phyloP scores from a whole-genome alignment of 2,797 vertebrate species.

The Epinephelus awoara region DNA sequence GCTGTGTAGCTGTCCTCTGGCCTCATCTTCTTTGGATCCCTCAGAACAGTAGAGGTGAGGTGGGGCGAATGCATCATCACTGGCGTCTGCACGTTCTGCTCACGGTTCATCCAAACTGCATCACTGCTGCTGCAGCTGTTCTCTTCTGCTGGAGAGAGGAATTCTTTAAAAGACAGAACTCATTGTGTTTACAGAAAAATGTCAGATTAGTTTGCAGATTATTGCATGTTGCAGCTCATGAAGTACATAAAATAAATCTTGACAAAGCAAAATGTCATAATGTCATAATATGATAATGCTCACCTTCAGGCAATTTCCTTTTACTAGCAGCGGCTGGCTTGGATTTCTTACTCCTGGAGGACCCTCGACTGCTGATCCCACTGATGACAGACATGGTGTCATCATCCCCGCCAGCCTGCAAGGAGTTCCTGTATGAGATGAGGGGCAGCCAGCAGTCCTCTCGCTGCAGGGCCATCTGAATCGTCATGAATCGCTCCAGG shows the following conservation, averaged over 20 bases:
- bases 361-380: slow-evolving; percentile 96
- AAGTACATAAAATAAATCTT: not conserved
- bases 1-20: slow-evolving; percentile 92
- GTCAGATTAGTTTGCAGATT: not conserved
- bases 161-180: not conserved
- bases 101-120: slow-evolving; percentile 86
- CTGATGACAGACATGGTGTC: slow-evolving; percentile 98
- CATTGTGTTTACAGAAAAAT: not conserved
- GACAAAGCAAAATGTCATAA: not conserved
- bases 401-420: slow-evolving; percentile 95
- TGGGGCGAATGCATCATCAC: slow-evolving; percentile 98
- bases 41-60: slow-evolving; percentile 95
- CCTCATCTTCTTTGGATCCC: slow-evolving; percentile 93
- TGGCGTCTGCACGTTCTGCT: slow-evolving; percentile 93
- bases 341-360: slow-evolving; percentile 94
- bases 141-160: slow-evolving; percentile 84
- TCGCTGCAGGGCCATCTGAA: slow-evolving; percentile 97
- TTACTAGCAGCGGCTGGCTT: slow-evolving; percentile 91
- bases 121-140: slow-evolving; percentile 92
- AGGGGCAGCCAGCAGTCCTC: slow-evolving; percentile 99
- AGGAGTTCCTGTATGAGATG: slow-evolving; percentile 98
- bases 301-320: slow-evolving; percentile 96
- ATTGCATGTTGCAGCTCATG: not conserved
- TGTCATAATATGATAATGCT: not conserved
- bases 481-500: slow-evolving; percentile 99